phyloP scores from a whole-genome alignment of 2,797 vertebrate genomes.

The Onychomys leucogaster region DNA sequence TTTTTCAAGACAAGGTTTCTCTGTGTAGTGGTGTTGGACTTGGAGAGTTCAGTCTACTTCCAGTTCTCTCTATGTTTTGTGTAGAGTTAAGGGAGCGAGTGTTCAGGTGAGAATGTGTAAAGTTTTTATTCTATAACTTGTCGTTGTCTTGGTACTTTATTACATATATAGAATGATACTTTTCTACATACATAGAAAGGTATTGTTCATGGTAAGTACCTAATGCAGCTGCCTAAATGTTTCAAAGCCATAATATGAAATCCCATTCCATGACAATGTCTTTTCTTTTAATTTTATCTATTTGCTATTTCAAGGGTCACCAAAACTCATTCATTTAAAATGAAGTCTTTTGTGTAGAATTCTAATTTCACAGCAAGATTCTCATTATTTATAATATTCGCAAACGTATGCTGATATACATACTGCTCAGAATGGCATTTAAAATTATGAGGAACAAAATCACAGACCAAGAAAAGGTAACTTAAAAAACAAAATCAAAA shows the following conservation, averaged over 20 bases:
- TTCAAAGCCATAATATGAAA: background rate
- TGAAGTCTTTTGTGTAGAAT: background rate
- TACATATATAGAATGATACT: background rate
- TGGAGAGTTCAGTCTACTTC: too few relatives aligned
- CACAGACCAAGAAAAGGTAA: background rate
- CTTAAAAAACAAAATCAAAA: background rate
- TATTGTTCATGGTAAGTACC: background rate
- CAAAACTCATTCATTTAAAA: background rate
- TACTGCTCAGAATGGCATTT: background rate
- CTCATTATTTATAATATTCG: background rate
- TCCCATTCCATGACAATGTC: background rate
- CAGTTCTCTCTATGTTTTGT: background rate
- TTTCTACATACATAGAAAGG: too few relatives aligned
- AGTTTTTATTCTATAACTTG: background rate
- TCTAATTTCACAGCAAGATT: background rate
- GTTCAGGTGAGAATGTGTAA: background rate
- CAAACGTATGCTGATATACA: background rate
- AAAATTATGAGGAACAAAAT: conserved; percentile 9
- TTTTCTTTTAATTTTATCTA: background rate
- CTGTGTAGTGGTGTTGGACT: background rate
- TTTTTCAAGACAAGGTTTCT: too few relatives aligned
- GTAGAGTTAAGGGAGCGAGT: background rate
- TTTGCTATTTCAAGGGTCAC: conserved; percentile 18
- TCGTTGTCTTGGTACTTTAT: background rate
- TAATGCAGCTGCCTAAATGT: background rate